Conservation (phyloP, 2,888 invertebrate species). For the Chrysolina haemoptera region DNA sequence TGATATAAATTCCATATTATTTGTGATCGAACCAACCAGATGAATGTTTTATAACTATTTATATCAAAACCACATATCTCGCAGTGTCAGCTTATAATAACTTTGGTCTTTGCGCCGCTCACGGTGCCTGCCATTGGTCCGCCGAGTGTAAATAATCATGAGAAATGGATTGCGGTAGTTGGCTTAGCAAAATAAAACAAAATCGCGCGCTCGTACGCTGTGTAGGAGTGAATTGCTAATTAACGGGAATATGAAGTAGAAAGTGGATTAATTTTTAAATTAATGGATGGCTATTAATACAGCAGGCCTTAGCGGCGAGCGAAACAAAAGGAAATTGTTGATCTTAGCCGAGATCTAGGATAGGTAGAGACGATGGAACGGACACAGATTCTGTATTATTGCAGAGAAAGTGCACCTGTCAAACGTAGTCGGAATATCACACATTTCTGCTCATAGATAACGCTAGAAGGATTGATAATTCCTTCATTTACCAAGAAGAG, state of each 20-base stretch:
- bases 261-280: conserved; percentile 59
- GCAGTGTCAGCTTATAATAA: conserved; percentile 58
- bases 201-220: conserved; percentile 53
- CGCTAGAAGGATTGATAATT: too few relatives aligned
- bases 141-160: conserved; percentile 56
- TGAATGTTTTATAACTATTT: conserved; percentile 43
- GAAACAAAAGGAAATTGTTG: conserved; percentile 39
- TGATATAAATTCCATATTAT: conserved; percentile 51
- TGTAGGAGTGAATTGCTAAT: conserved; percentile 65
- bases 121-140: conserved; percentile 59
- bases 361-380: neutral
- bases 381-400: neutral
- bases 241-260: conserved; percentile 65
- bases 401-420: neutral
- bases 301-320: conserved; percentile 36
- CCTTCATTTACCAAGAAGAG: too few relatives aligned
- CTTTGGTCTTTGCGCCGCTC: conserved; percentile 63
- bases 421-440: neutral
- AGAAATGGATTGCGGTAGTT: conserved; percentile 58
- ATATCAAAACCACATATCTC: conserved; percentile 52
- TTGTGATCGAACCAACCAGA: conserved; percentile 51
- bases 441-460: too few relatives aligned
- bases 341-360: conserved; percentile 23
- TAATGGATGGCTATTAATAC: conserved; percentile 47
- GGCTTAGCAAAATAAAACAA: conserved; percentile 55